Conservation (phyloP, 2,113 vertebrate genomes). For the Daubentonia madagascariensis region DNA sequence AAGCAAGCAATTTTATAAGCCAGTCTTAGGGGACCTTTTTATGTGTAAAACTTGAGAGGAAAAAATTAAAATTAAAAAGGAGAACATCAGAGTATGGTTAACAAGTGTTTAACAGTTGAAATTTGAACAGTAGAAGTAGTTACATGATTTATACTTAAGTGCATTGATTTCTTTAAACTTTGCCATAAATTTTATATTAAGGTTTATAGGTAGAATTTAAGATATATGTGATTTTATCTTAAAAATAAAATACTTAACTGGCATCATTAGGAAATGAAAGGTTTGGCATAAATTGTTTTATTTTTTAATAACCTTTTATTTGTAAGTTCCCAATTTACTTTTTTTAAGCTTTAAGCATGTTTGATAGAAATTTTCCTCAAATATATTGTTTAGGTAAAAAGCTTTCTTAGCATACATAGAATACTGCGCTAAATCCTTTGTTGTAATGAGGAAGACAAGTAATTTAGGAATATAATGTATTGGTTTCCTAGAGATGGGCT, state of each 20-base stretch:
- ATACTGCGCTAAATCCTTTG: background rate
- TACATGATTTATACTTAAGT: background rate
- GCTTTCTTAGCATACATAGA: background rate
- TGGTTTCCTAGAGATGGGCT: constrained; percentile 5
- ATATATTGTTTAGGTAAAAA: background rate
- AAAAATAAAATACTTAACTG: background rate
- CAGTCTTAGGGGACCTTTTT: background rate
- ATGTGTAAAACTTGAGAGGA: background rate
- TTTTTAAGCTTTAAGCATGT: background rate
- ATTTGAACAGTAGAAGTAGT: background rate
- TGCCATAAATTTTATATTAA: background rate
- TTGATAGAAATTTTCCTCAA: background rate
- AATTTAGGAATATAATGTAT: background rate
- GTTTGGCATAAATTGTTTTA: background rate
- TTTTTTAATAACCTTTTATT: background rate
- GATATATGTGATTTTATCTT: background rate
- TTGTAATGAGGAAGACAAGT: background rate
- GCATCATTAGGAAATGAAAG: constrained; percentile 10
- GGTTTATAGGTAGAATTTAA: constrained; percentile 14
- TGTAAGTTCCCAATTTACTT: background rate
- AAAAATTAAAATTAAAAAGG: background rate
- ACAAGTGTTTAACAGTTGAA: background rate
- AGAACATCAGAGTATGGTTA: background rate
- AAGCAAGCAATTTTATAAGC: background rate
- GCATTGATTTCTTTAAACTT: constrained; percentile 14